Conservation (phyloP, 2,888 invertebrate genomes). For the Eledone cirrhosa region DNA sequence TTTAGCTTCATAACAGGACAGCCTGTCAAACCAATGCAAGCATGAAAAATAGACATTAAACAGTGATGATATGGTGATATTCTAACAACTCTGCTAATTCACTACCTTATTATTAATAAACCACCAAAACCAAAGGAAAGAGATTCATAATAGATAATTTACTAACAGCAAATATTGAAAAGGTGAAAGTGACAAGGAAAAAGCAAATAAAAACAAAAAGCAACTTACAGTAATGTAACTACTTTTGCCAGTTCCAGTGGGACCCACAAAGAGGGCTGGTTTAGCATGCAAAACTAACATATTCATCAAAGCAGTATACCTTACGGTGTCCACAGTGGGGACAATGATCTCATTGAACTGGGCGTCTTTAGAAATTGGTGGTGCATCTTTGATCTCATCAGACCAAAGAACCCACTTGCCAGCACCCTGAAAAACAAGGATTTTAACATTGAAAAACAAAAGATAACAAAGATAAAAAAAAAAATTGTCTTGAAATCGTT, state of each 20-base stretch:
- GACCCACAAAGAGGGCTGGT: conserved; percentile 81
- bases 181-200: no score
- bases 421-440: conserved; percentile 57
- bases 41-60: no score
- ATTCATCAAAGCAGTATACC: conserved; percentile 82
- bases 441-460: not conserved
- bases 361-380: conserved; percentile 74
- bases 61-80: no score
- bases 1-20: no score
- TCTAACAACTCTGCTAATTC: no score
- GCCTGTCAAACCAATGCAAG: no score
- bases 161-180: no score
- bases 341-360: conserved; percentile 95
- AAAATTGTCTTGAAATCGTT: not conserved
- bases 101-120: no score
- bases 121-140: no score
- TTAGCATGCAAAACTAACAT: conserved; percentile 84
- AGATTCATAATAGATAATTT: no score
- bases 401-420: conserved; percentile 95
- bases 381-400: conserved; percentile 77
- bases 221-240: conserved; percentile 66
- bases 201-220: no score
- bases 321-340: conserved; percentile 88
- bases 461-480: not conserved
- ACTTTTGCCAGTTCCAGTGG: conserved; percentile 69